Conservation (phyloP, 2,113 vertebrate genomes). For the Neolamprologus cancellatus region DNA sequence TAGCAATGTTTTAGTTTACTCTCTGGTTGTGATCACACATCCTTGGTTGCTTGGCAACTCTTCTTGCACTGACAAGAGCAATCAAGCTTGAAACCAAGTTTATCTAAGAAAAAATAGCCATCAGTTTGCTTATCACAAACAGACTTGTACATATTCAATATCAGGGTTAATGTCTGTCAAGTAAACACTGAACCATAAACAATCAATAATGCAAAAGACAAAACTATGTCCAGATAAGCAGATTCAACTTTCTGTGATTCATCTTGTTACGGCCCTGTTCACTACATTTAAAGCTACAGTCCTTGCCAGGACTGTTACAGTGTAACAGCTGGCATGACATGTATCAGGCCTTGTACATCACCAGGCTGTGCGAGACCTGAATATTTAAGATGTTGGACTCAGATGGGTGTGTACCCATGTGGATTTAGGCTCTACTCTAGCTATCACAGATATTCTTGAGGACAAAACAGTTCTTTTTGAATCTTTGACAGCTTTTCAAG, state of each 20-base stretch:
- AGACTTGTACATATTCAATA: not conserved
- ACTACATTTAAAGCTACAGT: not conserved
- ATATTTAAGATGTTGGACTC: not conserved
- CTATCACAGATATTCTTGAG: not conserved
- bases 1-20: not conserved
- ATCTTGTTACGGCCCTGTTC: not conserved
- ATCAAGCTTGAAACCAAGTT: not conserved
- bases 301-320: not conserved
- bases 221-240: not conserved
- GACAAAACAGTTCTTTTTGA: not conserved
- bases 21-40: not conserved
- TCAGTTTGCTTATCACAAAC: not conserved
- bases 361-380: rapidly evolving
- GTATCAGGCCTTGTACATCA: not conserved
- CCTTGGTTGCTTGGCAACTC: not conserved
- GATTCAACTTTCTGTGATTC: not conserved
- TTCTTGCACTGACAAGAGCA: not conserved
- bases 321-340: not conserved
- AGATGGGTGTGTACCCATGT: not conserved
- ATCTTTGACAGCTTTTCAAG: not conserved
- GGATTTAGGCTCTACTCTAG: not conserved
- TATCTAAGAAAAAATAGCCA: not conserved
- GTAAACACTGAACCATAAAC: not conserved
- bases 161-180: not conserved
- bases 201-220: not conserved